Percentiles rank a stretch among this genome's conserved stretches.
Evolutionary conservation across 2,797 vertebrate species (phyloP).

Genomic region (Eulemur albifrons): DNA sequence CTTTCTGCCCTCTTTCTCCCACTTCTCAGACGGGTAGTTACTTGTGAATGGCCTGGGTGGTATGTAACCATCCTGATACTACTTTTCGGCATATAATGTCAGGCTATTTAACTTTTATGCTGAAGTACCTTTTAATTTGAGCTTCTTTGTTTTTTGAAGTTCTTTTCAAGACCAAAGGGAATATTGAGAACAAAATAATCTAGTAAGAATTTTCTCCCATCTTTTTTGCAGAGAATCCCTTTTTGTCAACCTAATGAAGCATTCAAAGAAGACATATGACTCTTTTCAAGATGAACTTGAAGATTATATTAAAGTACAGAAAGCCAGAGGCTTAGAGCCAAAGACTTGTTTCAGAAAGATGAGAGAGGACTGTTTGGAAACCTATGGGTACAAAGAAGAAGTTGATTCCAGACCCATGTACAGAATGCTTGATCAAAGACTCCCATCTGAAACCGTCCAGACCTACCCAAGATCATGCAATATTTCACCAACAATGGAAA

Average conservation of each 20-base stretch:
- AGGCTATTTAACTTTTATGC: conserved; percentile 21
- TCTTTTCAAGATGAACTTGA: conserved; percentile 91
- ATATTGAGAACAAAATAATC: conserved; percentile 49
- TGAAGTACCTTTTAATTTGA: conserved; percentile 44
- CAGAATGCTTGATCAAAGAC: conserved; percentile 29
- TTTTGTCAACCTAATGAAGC: conserved; percentile 82
- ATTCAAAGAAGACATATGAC: conserved; percentile 86
- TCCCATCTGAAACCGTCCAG: conserved; percentile 45
- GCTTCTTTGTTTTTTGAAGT: conserved; percentile 24
- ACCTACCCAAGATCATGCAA: conserved; percentile 38
- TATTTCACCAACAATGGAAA: conserved; percentile 46
- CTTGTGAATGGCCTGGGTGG: neutral
- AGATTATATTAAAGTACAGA: conserved; percentile 90
- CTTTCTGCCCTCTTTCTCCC: neutral
- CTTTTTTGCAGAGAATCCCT: conserved; percentile 87
- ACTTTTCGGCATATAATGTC: neutral
- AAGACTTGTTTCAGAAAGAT: conserved; percentile 79
- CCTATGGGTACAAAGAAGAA: conserved; percentile 54
- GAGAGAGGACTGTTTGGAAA: conserved; percentile 76
- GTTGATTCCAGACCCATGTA: neutral
- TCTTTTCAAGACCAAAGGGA: conserved; percentile 48
- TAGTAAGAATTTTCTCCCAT: conserved; percentile 57
- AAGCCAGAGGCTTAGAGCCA: conserved; percentile 86
- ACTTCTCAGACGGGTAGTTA: neutral
- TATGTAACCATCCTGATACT: neutral